A percentile compares a stretch with the other conserved stretches of the same genome.
Conservation (phyloP, 2,888 invertebrate species). For the Conus canariensis region DNA sequence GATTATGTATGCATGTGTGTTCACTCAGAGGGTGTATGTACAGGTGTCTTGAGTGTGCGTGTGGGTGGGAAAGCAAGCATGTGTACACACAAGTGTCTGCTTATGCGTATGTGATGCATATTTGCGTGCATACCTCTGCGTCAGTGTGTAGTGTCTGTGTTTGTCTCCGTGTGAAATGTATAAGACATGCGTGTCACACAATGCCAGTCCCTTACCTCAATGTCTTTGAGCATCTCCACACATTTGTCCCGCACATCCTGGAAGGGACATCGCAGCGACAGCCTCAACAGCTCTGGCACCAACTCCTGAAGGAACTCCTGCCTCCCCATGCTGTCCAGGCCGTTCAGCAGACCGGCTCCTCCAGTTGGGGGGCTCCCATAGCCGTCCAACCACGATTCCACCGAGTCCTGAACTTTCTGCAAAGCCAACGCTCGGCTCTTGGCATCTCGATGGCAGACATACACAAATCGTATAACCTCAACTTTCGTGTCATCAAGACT, state of each 20-base stretch:
- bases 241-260: conserved; percentile 83
- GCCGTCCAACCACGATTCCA: conserved; percentile 62
- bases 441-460: conserved; percentile 54
- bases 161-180: background rate
- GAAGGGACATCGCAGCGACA: conserved; percentile 83
- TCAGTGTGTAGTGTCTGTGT: background rate
- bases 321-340: conserved; percentile 54
- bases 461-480: conserved; percentile 56
- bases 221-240: conserved; percentile 81
- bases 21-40: background rate
- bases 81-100: background rate
- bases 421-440: conserved; percentile 51
- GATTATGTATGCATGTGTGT: conserved; percentile 1
- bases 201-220: conserved; percentile 80
- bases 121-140: background rate
- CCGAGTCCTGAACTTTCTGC: conserved; percentile 46
- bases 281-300: conserved; percentile 82
- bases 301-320: conserved; percentile 81
- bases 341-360: conserved; percentile 39
- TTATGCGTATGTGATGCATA: background rate
- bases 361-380: conserved; percentile 58
- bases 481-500: conserved; percentile 37
- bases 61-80: background rate
- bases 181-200: background rate
- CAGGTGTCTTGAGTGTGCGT: background rate